Conservation (phyloP, 2,888 invertebrate genomes). For the Acleris cristana region DNA sequence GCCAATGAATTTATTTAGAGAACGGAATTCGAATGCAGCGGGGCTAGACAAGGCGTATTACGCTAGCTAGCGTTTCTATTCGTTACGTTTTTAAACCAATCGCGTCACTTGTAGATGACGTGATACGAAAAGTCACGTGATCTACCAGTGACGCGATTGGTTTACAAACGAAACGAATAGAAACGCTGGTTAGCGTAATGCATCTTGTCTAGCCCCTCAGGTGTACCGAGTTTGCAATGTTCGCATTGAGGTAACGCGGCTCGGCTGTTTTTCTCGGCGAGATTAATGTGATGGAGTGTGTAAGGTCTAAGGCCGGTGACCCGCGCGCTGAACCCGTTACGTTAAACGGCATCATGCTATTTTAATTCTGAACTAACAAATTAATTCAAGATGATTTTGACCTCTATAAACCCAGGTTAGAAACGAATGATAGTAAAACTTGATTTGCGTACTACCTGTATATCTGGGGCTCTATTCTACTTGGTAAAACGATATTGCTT, state of each 20-base stretch:
- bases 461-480: no score
- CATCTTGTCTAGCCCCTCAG: no score
- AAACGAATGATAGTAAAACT: conserved; percentile 8
- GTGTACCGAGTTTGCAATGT: conserved; percentile 2
- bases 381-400: neutral
- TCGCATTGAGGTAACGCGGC: neutral
- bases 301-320: conserved; percentile 34
- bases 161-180: no score
- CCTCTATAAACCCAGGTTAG: conserved; percentile 13
- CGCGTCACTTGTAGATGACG: no score
- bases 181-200: no score
- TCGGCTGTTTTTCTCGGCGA: conserved; percentile 6
- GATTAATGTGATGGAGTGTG: conserved; percentile 20
- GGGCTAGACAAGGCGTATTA: no score
- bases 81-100: no score
- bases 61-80: no score
- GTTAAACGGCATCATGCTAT: conserved; percentile 29
- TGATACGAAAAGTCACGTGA: no score
- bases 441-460: conserved; percentile 9
- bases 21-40: conserved; percentile 26
- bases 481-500: no score
- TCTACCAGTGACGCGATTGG: no score
- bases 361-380: conserved; percentile 3
- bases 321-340: conserved; percentile 30
- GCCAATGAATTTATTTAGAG: conserved; percentile 24